These are phyloP conservation scores for Pholis gunnellus DNA, from an alignment of 2,113 vertebrate genomes.

Conservation along the genomic window DNA sequence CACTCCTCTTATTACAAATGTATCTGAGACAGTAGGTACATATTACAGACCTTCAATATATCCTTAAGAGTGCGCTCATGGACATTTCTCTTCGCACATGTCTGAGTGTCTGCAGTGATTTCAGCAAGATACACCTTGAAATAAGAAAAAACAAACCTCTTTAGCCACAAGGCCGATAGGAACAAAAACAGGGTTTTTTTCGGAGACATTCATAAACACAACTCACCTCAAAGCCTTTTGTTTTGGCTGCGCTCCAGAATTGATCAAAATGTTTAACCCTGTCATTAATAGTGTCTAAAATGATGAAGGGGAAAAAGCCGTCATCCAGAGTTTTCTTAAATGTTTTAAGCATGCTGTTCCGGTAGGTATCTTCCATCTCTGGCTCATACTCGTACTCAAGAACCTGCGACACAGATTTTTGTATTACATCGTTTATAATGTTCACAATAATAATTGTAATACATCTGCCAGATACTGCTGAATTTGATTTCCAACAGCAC, in stretches of 20 bases:
- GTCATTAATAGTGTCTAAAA: slow-evolving; percentile 97
- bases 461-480: background rate
- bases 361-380: slow-evolving; percentile 97
- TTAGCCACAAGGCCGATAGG: background rate
- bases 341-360: slow-evolving; percentile 98
- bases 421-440: background rate
- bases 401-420: slow-evolving; percentile 79
- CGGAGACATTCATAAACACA: background rate
- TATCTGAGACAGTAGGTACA: background rate
- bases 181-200: background rate
- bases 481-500: background rate
- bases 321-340: slow-evolving; percentile 99
- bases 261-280: slow-evolving; percentile 97
- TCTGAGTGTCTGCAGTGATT: slow-evolving; percentile 95
- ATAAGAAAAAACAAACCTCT: slow-evolving; percentile 19
- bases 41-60: slow-evolving; percentile 89
- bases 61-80: slow-evolving; percentile 95
- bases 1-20: background rate
- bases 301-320: slow-evolving; percentile 99
- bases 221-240: slow-evolving; percentile 97
- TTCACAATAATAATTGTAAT: background rate
- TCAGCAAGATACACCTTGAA: slow-evolving; percentile 96
- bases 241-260: slow-evolving; percentile 99
- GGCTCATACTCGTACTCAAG: slow-evolving; percentile 98
- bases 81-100: slow-evolving; percentile 95